Evolutionary conservation across 2,113 vertebrate genomes (phyloP).

Genomic region (Morone chrysops): DNA sequence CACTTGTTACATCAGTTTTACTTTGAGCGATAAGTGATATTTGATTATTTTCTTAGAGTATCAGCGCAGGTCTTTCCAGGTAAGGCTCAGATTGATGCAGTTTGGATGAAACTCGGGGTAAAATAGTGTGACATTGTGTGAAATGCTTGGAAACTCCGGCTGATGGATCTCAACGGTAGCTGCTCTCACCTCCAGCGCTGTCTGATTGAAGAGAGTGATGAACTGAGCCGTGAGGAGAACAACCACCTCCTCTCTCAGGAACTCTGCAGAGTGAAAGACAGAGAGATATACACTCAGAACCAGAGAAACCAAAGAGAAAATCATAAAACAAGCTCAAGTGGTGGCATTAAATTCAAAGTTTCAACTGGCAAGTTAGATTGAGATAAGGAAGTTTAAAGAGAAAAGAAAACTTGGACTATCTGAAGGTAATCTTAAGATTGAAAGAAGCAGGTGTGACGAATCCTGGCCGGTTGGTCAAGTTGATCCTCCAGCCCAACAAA

Average conservation of each 20-base stretch:
- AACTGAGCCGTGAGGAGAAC: constrained; percentile 90
- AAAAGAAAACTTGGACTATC: constrained; percentile 42
- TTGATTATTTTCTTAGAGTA: constrained; percentile 37
- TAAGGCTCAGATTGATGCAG: constrained; percentile 36
- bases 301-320: constrained; percentile 26
- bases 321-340: constrained; percentile 39
- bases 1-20: constrained; percentile 19
- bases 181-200: constrained; percentile 86
- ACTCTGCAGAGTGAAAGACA: constrained; percentile 73
- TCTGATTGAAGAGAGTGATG: constrained; percentile 91
- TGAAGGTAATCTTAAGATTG: constrained; percentile 33
- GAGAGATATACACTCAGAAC: constrained; percentile 2
- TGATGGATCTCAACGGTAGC: constrained; percentile 60
- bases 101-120: constrained; percentile 30
- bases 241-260: constrained; percentile 87
- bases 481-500: constrained; percentile 24
- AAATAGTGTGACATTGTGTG: constrained; percentile 57
- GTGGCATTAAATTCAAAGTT: constrained; percentile 49
- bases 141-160: constrained; percentile 64
- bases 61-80: constrained; percentile 30
- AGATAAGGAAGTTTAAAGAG: constrained; percentile 43
- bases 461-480: constrained; percentile 33
- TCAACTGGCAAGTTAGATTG: constrained; percentile 11
- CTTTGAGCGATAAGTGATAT: background rate
- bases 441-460: constrained; percentile 37